These are phyloP conservation scores for Amphimallon solstitiale DNA, from an alignment of 2,888 invertebrate genomes.

Conservation along the genomic window DNA sequence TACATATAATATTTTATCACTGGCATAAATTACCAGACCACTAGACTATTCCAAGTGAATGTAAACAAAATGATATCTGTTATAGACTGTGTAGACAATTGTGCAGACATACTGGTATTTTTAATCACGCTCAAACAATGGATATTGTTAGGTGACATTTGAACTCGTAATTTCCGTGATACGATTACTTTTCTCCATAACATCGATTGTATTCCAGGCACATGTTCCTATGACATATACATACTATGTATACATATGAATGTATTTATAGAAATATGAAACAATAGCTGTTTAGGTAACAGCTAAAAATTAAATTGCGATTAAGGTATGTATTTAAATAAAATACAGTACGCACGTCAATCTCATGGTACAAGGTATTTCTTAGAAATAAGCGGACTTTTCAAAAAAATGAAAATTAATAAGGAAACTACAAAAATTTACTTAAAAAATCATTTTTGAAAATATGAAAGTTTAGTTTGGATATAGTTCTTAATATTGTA, in stretches of 20 bases:
- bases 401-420: no score
- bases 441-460: no score
- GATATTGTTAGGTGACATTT: constrained; percentile 39
- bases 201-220: constrained; percentile 22
- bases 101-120: constrained; percentile 31
- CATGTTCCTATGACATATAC: neutral
- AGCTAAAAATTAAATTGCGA: neutral
- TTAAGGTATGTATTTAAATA: no score
- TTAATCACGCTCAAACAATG: constrained; percentile 37
- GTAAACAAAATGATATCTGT: constrained; percentile 31
- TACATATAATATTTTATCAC: constrained; percentile 26
- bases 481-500: no score
- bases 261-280: constrained; percentile 9
- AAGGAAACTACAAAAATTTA: no score
- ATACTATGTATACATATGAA: no score
- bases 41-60: constrained; percentile 22
- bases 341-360: no score
- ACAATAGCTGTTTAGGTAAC: constrained; percentile 6
- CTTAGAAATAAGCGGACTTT: no score
- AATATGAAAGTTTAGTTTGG: no score
- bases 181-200: constrained; percentile 13
- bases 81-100: constrained; percentile 26
- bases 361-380: no score
- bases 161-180: constrained; percentile 36
- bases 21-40: constrained; percentile 13